Conservation (phyloP, 92 coral and sea anemone species). For the Epizoanthus fatuus region DNA sequence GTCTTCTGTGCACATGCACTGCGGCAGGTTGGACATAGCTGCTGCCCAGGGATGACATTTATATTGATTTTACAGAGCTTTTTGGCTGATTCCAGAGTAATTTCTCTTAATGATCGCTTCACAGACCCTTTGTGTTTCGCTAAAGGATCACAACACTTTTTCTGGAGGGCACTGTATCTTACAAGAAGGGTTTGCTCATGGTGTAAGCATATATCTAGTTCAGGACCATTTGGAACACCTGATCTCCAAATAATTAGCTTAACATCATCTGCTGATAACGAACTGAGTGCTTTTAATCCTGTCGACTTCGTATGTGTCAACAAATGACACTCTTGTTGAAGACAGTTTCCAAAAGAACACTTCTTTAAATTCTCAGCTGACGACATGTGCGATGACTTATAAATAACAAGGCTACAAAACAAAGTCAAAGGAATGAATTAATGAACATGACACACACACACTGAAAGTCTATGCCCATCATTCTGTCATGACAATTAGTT, state of each 20-base stretch:
- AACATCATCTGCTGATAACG: conserved; percentile 3
- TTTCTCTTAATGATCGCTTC: background rate
- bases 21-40: conserved; percentile 27
- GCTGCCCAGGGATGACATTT: conserved; percentile 36
- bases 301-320: conserved; percentile 26
- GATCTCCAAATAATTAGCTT: conserved; percentile 16
- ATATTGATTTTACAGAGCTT: conserved; percentile 27
- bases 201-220: conserved; percentile 17
- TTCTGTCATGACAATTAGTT: conserved; percentile 19
- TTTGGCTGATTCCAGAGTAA: conserved; percentile 33
- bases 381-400: too few species aligned
- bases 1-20: conserved; percentile 8
- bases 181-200: conserved; percentile 27
- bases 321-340: conserved; percentile 10
- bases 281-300: conserved; percentile 17
- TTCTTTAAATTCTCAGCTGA: background rate
- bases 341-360: conserved; percentile 22
- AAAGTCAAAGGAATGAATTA: too few species aligned
- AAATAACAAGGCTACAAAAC: too few species aligned
- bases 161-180: conserved; percentile 6
- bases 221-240: conserved; percentile 21
- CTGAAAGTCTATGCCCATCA: conserved; percentile 1
- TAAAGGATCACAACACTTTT: conserved; percentile 13
- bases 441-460: background rate
- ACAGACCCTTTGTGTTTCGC: conserved; percentile 1